These are phyloP conservation scores for Eulithis prunata DNA, from an alignment of 2,888 invertebrate species.

Conservation along the genomic window DNA sequence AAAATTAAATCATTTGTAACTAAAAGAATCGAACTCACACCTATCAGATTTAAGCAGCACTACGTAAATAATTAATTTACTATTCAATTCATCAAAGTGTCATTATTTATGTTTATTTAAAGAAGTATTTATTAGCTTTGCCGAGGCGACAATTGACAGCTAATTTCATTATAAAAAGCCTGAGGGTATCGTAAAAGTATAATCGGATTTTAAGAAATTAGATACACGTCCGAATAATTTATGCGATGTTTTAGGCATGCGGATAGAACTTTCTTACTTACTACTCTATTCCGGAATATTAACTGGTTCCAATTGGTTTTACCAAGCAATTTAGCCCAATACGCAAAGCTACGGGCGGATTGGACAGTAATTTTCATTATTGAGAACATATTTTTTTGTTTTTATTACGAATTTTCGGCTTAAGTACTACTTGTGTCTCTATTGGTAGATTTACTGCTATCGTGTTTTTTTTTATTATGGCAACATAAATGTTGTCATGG, in stretches of 20 bases:
- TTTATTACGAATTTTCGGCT: conserved; percentile 1
- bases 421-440: neutral
- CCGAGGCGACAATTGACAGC: conserved; percentile 51
- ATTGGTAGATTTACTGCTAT: conserved; percentile 5
- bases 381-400: neutral
- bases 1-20: too few relatives aligned
- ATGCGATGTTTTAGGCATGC: conserved; percentile 7
- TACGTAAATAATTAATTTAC: too few relatives aligned
- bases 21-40: too few relatives aligned
- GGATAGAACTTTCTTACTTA: conserved; percentile 1
- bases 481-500: conserved; percentile 14
- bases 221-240: conserved; percentile 19
- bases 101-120: conserved; percentile 54
- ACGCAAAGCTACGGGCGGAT: neutral
- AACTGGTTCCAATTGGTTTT: too few relatives aligned
- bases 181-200: conserved; percentile 41
- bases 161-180: conserved; percentile 57
- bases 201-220: conserved; percentile 49
- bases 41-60: too few relatives aligned
- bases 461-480: conserved; percentile 12
- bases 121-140: conserved; percentile 44
- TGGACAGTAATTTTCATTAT: too few relatives aligned
- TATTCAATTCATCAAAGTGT: conserved; percentile 28
- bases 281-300: too few relatives aligned
- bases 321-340: too few relatives aligned